Evolutionary conservation across 2,113 vertebrate genomes (phyloP).

Genomic region (Percopsis transmontana): DNA sequence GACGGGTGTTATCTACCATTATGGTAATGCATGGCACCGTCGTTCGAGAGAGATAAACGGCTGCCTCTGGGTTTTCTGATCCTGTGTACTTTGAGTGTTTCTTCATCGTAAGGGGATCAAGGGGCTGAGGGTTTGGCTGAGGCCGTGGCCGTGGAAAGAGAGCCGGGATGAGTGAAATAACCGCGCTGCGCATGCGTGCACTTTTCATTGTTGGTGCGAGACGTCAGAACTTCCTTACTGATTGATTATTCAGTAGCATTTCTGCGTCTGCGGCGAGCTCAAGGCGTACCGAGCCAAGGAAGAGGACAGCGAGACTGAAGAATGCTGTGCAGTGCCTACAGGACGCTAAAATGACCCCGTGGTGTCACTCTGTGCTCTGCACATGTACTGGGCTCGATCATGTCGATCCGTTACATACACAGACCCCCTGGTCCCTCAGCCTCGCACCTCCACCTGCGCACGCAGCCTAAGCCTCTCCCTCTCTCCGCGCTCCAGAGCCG

Average conservation of each 20-base stretch:
- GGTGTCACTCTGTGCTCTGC: too few relatives aligned
- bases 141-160: constrained; percentile 14
- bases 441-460: constrained; percentile 83
- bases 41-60: constrained; percentile 39
- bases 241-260: too few relatives aligned
- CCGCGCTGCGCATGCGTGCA: too few relatives aligned
- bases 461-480: constrained; percentile 83
- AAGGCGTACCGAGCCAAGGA: too few relatives aligned
- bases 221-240: too few relatives aligned
- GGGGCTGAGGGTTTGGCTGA: constrained; percentile 21
- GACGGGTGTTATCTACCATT: too few relatives aligned
- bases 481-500: constrained; percentile 82
- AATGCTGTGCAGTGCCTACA: too few relatives aligned
- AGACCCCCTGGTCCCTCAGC: background rate
- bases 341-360: too few relatives aligned
- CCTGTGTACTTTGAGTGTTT: constrained; percentile 41
- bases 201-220: too few relatives aligned
- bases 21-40: constrained; percentile 7
- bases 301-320: too few relatives aligned
- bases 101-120: constrained; percentile 50
- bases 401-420: background rate
- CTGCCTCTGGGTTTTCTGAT: constrained; percentile 46
- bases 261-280: too few relatives aligned
- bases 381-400: too few relatives aligned
- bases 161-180: background rate